Evolutionary conservation across 2,113 vertebrate genomes (phyloP), one percentile per base, ranked within the genome.

Genomic region (Pseudorasbora parva): DNA sequence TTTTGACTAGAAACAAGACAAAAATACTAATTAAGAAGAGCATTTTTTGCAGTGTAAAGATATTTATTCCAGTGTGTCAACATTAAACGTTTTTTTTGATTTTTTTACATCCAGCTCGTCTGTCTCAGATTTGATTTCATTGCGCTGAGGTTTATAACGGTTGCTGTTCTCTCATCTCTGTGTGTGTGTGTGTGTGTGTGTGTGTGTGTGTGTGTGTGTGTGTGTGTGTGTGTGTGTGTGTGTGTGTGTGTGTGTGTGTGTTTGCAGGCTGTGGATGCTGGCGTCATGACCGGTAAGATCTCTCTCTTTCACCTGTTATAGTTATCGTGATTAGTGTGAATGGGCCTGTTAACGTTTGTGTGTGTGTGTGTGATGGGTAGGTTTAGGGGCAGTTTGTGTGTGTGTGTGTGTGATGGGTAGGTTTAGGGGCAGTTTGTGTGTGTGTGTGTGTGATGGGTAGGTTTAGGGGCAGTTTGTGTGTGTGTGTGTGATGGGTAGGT

Each of bases 211-310:
- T 64, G 23, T 82, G 12, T 88, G 62, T 88, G 60, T 84, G 76
- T 81, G 82, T 51, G 14, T 91, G 23, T 56, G 47, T 59, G 64
- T 71, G 2, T 43, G 37, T 64, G 23, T 82, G 23, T 56, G 47
- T 59, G 64, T 71, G 2, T 43, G 37, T 64, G 23, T 82, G 12
- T 88, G 62, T 88, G 60, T 84, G 76, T 81, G 82, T 51, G 14
- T 91, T 87, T 92, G 56, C 88, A 98, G 97, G 94, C 92, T 80
- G 94, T 93, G 51, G 97, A 98, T n/a, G 89, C 96, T 78, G 93
- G 96, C 2, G 5, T 95, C 23, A 96, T 95, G 92, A 89, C 96
- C 92, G 94, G 98, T 97, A 95, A 83, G 87, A 86, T 59, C 0
- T 54, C 14, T n/a, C 30, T 0, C 30, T 0, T n/a, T 2, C 25